Evolutionary conservation across 2,888 invertebrate genomes (phyloP), one percentile per base, ranked within the genome.

Genomic region (Vandiemenella viatica): DNA sequence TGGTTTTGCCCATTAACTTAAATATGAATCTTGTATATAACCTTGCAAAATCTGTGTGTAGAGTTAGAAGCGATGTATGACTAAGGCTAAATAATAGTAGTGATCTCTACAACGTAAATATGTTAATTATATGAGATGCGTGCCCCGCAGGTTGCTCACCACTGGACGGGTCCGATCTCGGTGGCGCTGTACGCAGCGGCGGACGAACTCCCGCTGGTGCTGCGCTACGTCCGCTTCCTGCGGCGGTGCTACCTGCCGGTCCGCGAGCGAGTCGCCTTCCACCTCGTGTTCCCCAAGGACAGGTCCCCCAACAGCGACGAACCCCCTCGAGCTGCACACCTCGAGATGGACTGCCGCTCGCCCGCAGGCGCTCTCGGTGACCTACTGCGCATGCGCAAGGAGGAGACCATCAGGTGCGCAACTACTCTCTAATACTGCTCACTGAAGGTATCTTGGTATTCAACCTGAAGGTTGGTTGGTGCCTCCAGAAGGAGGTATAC

Each of bases 161-260:
- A 87, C 58, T 91, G 90, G 90, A 74, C 76, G 6, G 90, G 89
- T 0, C 84, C 89, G 0, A 83, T 92, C 58, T 91, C 90, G 0
- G 75, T 83, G 0, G 86, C 89, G 0, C 73, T 88, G 0, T 91
- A 81, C 63, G 81, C 83, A 0, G 80, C 84, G 13, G 83, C 83
- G 3, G 78, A 80, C 51, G 90, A 91, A 62, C 75, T 85, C 56
- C 74, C 77, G 51, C 68, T 82, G 1, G 65, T 88, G 32, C 74
- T 85, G 60, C 73, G 77, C 48, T 91, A 87, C 61, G 70, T 86
- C 8, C 72, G 77, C 18, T 90, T 83, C 72, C 67, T 91, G 58
- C 75, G 80, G 43, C 71, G 76, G 46, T 91, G 91, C 60, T 82
- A 80, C 63, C 72, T 75, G 3, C 76, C 79, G 47, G 74, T 89